Conservation (phyloP, 2,113 vertebrate genomes). For the Cyanocitta stelleri region DNA sequence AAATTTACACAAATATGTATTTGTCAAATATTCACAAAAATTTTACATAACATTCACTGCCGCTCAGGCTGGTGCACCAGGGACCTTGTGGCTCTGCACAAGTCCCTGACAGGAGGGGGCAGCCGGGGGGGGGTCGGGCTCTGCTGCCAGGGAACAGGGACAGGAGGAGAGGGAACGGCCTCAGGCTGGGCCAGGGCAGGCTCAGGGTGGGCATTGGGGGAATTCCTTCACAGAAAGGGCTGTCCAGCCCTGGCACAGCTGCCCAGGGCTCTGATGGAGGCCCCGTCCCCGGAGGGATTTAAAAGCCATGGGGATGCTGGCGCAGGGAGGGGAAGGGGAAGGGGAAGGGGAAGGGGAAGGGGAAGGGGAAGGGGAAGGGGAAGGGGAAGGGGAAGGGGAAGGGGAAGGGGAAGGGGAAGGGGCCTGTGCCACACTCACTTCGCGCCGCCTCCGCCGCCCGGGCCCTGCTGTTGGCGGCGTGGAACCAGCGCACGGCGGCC, state of each 20-base stretch:
- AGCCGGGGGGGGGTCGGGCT: neutral
- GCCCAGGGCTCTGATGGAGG: neutral
- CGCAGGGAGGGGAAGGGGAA: too few relatives aligned
- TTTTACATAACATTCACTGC: too few relatives aligned
- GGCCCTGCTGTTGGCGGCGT: slow-evolving; percentile 24
- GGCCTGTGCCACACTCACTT: neutral
- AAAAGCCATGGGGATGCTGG: neutral
- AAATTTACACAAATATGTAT: accelerated
- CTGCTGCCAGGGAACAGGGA: neutral
- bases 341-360: neutral
- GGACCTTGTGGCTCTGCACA: neutral
- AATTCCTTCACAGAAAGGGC: neutral
- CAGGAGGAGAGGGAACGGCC: neutral
- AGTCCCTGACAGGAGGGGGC: neutral
- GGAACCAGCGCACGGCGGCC: slow-evolving; percentile 22
- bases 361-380: too few relatives aligned
- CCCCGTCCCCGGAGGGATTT: too few relatives aligned
- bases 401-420: accelerated
- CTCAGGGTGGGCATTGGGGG: neutral
- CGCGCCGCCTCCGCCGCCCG: neutral
- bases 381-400: neutral
- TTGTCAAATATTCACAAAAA: neutral
- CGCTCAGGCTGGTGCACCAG: too few relatives aligned
- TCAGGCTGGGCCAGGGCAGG: neutral
- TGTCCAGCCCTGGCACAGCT: neutral